Evolutionary conservation across 2,797 vertebrate species (phyloP).

Genomic region (Propithecus perrieri): DNA sequence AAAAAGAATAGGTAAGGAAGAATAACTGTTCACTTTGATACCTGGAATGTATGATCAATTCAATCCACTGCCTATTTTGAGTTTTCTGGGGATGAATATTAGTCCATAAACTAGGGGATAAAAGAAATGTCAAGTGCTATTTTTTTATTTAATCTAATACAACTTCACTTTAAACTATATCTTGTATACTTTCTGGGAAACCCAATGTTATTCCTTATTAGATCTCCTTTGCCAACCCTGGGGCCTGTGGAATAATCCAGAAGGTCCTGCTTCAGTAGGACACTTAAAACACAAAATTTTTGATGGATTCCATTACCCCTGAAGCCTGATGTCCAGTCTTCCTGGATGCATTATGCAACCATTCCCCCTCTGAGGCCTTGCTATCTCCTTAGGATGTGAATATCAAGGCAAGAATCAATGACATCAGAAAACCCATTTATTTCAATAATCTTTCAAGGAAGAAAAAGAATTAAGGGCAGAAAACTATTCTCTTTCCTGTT

Average conservation of each 20-base stretch:
- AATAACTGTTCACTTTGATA: neutral
- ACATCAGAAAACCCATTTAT: neutral
- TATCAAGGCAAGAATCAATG: neutral
- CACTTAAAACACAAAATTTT: neutral
- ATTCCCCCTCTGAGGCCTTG: neutral
- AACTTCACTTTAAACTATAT: neutral
- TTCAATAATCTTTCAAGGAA: neutral
- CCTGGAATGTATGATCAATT: neutral
- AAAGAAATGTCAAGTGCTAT: neutral
- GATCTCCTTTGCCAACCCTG: neutral
- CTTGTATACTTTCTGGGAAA: neutral
- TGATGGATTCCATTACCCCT: neutral
- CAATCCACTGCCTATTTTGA: neutral
- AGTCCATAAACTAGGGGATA: neutral
- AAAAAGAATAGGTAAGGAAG: neutral
- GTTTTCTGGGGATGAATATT: neutral
- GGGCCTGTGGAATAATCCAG: neutral
- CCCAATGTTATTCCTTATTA: neutral
- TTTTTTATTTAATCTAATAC: slow-evolving; percentile 29
- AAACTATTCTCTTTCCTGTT: neutral
- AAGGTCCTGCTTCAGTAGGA: neutral
- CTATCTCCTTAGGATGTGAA: neutral
- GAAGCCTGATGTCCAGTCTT: neutral
- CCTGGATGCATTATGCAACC: neutral
- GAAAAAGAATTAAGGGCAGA: neutral